phyloP scores from a whole-genome alignment of 53 echinoderm and acorn worm genomes.

The Hippasteria phrygiana region DNA sequence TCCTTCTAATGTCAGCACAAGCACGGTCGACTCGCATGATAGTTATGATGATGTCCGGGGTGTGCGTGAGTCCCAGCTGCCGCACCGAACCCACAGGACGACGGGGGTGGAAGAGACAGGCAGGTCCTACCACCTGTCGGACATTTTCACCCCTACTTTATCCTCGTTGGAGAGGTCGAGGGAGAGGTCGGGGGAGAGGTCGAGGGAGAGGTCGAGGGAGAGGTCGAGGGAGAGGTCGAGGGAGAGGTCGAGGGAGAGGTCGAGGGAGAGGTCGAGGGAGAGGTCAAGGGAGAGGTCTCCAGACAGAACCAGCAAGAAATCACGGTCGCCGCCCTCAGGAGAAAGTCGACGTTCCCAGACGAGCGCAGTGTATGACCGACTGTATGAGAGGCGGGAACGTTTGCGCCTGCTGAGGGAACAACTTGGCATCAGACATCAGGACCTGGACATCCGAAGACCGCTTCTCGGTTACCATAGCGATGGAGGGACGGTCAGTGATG shows the following conservation, averaged over 20 bases:
- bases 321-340: slow-evolving; percentile 69
- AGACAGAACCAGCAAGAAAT: slow-evolving; percentile 40
- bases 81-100: slow-evolving; percentile 43
- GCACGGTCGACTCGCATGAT: slow-evolving; percentile 81
- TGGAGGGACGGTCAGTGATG: slow-evolving; percentile 78
- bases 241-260: slow-evolving; percentile 18
- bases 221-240: slow-evolving; percentile 19
- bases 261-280: slow-evolving; percentile 14
- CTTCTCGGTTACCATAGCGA: slow-evolving; percentile 79
- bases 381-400: slow-evolving; percentile 85
- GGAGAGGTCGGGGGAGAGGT: slow-evolving; percentile 2
- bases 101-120: slow-evolving; percentile 69
- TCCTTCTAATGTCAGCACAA: slow-evolving; percentile 81
- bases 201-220: slow-evolving; percentile 53
- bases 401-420: slow-evolving; percentile 87
- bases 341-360: slow-evolving; percentile 61
- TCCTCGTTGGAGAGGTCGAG: slow-evolving; percentile 10
- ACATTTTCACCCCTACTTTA: slow-evolving; percentile 83
- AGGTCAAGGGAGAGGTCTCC: slow-evolving; percentile 62
- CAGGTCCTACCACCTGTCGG: slow-evolving; percentile 96
- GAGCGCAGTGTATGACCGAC: slow-evolving; percentile 87
- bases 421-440: slow-evolving; percentile 71
- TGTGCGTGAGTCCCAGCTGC: background rate
- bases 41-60: slow-evolving; percentile 50
- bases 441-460: slow-evolving; percentile 63